phyloP scores from a whole-genome alignment of 2,888 invertebrate genomes.

The Ecdyonurus torrentis region DNA sequence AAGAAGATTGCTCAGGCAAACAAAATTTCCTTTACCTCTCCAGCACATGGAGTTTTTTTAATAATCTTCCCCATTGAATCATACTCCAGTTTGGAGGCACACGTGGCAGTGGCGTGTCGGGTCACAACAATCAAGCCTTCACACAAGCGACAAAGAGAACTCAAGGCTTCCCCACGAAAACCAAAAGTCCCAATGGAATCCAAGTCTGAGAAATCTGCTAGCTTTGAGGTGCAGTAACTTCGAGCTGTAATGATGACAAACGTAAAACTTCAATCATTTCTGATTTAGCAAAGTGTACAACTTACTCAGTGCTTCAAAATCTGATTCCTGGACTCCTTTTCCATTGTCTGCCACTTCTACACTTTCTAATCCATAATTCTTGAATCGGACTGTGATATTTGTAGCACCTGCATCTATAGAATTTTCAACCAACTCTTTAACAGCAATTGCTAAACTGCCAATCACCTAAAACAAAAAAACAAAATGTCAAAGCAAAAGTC shows the following conservation, averaged over 20 bases:
- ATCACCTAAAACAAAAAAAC: conserved; percentile 62
- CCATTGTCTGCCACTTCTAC: conserved; percentile 94
- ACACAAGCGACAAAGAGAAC: conserved; percentile 80
- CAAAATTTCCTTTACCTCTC: conserved; percentile 36
- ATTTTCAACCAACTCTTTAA: conserved; percentile 95
- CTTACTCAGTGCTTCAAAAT: conserved; percentile 75
- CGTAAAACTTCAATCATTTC: not conserved
- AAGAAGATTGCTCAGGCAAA: too few species aligned
- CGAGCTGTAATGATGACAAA: too few species aligned
- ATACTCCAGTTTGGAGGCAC: conserved; percentile 63
- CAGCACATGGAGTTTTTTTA: conserved; percentile 47
- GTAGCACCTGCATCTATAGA: conserved; percentile 88
- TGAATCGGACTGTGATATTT: conserved; percentile 66
- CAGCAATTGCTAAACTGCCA: conserved; percentile 70
- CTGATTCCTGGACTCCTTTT: conserved; percentile 62
- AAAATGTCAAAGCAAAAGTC: too few species aligned
- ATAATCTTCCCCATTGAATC: conserved; percentile 63
- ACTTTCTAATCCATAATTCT: conserved; percentile 72
- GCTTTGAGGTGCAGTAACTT: conserved; percentile 93
- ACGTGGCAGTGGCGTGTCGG: conserved; percentile 43
- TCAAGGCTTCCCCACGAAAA: conserved; percentile 94
- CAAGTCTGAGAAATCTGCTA: conserved; percentile 73
- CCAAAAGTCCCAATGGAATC: conserved; percentile 78
- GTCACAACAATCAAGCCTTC: conserved; percentile 55
- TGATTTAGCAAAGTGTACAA: conserved; percentile 3